These are phyloP conservation scores for Xylota segnis DNA, from an alignment of 2,888 invertebrate species.

Conservation along the genomic window DNA sequence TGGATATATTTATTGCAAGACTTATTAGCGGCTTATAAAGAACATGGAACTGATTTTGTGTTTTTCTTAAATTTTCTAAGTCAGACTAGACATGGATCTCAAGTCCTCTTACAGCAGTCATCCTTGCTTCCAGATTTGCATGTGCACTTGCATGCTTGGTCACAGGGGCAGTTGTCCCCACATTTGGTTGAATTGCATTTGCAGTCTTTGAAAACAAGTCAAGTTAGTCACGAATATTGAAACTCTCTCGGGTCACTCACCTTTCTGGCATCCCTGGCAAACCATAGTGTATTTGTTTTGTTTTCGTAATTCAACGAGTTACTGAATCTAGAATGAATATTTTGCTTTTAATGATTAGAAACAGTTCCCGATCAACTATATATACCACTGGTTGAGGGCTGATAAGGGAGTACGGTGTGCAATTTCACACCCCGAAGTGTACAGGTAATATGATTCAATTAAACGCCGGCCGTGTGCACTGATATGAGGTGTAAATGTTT, in stretches of 20 bases:
- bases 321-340: background rate
- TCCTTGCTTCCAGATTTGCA: constrained; percentile 13
- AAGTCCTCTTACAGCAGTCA: background rate
- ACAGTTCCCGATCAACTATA: background rate
- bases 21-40: background rate
- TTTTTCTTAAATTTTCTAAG: background rate
- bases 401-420: constrained; percentile 14
- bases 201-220: background rate
- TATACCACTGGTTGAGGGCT: background rate
- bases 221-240: background rate
- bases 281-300: constrained; percentile 2
- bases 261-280: constrained; percentile 15
- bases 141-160: constrained; percentile 2
- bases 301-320: background rate
- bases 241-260: background rate
- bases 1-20: background rate
- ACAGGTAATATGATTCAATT: background rate
- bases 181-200: constrained; percentile 12
- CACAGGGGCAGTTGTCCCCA: constrained; percentile 8
- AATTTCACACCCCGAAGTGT: background rate
- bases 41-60: background rate
- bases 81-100: background rate
- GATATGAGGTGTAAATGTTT: constrained; percentile 1
- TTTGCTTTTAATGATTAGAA: background rate
- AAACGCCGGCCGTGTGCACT: constrained; percentile 8